A percentile compares a stretch with the other conserved stretches of the same genome.
phyloP scores from a whole-genome alignment of 37 sponge, comb jelly and placozoan genomes.

The Axinella damicornis region DNA sequence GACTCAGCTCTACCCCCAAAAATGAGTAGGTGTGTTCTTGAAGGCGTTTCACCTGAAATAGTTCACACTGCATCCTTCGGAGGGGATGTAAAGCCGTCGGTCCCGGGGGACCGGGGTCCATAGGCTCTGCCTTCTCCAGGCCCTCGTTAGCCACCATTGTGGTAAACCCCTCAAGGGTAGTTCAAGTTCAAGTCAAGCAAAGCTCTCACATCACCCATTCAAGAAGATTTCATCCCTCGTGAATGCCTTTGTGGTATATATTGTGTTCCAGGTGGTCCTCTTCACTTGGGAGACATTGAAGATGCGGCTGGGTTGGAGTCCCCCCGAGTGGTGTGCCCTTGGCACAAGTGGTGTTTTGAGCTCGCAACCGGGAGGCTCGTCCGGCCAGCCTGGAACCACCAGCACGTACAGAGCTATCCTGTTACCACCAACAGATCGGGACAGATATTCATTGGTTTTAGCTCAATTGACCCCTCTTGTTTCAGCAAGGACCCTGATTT shows the following conservation, averaged over 20 bases:
- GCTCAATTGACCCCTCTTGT: constrained; percentile 19
- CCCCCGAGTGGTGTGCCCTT: constrained; percentile 58
- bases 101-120: too few species aligned
- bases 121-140: too few species aligned
- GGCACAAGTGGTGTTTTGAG: constrained; percentile 72
- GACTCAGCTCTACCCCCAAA: too few species aligned
- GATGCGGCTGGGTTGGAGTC: constrained; percentile 26
- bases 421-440: constrained; percentile 7
- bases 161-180: too few species aligned
- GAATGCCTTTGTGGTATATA: neutral
- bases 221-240: too few species aligned
- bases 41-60: too few species aligned
- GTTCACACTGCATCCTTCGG: too few species aligned
- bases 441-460: constrained; percentile 35
- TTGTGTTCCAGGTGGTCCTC: constrained; percentile 57
- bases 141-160: too few species aligned
- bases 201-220: too few species aligned
- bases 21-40: too few species aligned
- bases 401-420: neutral
- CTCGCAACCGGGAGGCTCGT: constrained; percentile 40
- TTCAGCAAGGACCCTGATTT: neutral
- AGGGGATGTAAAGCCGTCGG: too few species aligned
- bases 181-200: too few species aligned
- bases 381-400: constrained; percentile 1
- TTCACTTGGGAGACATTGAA: constrained; percentile 75